Conservation (phyloP, 2,888 invertebrate genomes). For the Pyrgus malvae region DNA sequence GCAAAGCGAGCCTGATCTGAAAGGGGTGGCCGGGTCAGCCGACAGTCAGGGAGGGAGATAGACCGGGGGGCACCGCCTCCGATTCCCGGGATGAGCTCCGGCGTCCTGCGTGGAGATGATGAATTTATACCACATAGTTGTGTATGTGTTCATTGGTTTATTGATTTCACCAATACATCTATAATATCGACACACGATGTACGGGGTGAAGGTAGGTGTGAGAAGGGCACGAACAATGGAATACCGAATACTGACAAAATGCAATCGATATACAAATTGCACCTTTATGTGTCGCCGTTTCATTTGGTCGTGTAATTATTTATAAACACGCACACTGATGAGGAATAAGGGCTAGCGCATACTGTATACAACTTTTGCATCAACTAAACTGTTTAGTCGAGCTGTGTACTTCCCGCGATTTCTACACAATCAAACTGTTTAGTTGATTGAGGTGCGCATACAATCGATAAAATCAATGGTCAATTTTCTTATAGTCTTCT, state of each 20-base stretch:
- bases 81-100: slow-evolving; percentile 2
- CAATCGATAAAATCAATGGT: too few relatives aligned
- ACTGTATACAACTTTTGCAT: too few relatives aligned
- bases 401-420: too few relatives aligned
- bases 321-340: too few relatives aligned
- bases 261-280: background rate
- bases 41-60: background rate
- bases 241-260: background rate
- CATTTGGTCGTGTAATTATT: background rate
- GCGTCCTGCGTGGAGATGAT: slow-evolving; percentile 3
- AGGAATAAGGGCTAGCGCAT: too few relatives aligned
- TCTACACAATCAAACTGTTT: too few relatives aligned
- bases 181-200: background rate
- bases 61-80: background rate
- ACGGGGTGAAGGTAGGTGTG: background rate
- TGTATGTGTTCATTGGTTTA: slow-evolving; percentile 9
- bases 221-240: background rate
- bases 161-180: slow-evolving; percentile 7
- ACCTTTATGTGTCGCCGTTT: background rate
- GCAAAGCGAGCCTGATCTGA: too few relatives aligned
- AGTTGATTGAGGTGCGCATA: too few relatives aligned
- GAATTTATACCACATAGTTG: slow-evolving; percentile 3
- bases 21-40: background rate
- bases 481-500: too few relatives aligned
- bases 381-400: too few relatives aligned